Conservation (phyloP, 2,113 vertebrate species). For the Petrocephalus microphthalmus region DNA sequence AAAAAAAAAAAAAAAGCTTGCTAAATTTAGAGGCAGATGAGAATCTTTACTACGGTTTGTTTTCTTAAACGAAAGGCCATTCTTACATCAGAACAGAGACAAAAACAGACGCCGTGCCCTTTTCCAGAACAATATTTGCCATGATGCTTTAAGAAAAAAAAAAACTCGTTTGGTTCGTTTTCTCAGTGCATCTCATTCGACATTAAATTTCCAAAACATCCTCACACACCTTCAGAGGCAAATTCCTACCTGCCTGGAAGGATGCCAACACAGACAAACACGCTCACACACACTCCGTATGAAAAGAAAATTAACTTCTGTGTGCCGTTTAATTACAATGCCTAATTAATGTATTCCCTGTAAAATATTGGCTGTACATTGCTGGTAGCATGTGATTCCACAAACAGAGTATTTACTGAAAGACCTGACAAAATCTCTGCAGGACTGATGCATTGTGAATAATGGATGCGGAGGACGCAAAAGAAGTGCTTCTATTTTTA, state of each 20-base stretch:
- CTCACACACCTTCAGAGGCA: background rate
- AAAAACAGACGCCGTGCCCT: background rate
- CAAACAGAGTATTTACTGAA: slow-evolving; percentile 37
- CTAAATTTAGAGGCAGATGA: background rate
- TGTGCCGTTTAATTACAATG: background rate
- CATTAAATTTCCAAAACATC: background rate
- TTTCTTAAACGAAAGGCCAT: background rate
- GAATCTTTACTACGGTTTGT: background rate
- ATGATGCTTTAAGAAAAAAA: background rate
- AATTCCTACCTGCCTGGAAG: background rate
- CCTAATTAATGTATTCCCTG: slow-evolving; percentile 32
- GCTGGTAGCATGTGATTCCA: slow-evolving; percentile 35
- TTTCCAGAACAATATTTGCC: background rate
- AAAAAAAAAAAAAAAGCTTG: background rate
- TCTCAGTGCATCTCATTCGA: background rate
- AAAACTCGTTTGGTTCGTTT: background rate
- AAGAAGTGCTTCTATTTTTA: slow-evolving; percentile 37
- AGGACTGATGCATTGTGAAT: slow-evolving; percentile 48
- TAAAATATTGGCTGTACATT: background rate
- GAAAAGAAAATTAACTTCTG: background rate
- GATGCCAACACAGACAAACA: background rate
- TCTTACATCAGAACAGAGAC: background rate
- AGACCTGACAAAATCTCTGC: slow-evolving; percentile 55
- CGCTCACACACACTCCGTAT: background rate
- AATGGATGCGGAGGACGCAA: slow-evolving; percentile 62